phyloP scores from a whole-genome alignment of 2,113 vertebrate species.

The Cyprinus carpio region DNA sequence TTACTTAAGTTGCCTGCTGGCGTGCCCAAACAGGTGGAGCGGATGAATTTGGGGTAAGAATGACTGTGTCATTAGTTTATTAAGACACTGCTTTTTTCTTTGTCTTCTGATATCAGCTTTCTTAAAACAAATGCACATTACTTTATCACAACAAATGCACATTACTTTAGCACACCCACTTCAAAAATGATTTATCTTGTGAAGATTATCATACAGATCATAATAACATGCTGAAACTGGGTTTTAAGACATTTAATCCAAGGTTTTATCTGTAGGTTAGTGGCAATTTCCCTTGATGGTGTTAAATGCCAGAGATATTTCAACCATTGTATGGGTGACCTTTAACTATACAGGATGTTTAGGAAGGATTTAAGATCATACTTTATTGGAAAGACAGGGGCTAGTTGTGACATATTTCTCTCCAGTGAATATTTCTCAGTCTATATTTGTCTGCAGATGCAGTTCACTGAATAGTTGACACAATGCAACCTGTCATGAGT shows the following conservation, averaged over 20 bases:
- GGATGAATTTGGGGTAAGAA: constrained; percentile 89
- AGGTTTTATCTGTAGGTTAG: background rate
- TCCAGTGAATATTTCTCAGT: too few relatives aligned
- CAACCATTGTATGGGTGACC: background rate
- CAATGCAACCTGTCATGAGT: background rate
- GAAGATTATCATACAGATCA: background rate
- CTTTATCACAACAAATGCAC: too few relatives aligned
- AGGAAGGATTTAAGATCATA: background rate
- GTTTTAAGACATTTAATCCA: background rate
- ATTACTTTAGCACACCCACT: background rate
- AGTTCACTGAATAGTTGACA: background rate
- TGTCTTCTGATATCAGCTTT: background rate
- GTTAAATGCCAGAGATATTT: background rate
- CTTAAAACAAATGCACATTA: background rate
- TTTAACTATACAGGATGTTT: background rate
- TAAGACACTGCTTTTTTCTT: background rate
- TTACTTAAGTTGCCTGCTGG: constrained; percentile 77
- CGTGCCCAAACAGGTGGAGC: constrained; percentile 77
- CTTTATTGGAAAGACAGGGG: background rate
- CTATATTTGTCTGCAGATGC: too few relatives aligned
- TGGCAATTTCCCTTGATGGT: background rate
- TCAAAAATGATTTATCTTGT: background rate
- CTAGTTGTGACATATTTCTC: background rate
- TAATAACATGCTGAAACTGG: background rate
- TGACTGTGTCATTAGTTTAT: background rate